phyloP scores from a whole-genome alignment of 2,888 invertebrate genomes.

The Anorthoa munda region DNA sequence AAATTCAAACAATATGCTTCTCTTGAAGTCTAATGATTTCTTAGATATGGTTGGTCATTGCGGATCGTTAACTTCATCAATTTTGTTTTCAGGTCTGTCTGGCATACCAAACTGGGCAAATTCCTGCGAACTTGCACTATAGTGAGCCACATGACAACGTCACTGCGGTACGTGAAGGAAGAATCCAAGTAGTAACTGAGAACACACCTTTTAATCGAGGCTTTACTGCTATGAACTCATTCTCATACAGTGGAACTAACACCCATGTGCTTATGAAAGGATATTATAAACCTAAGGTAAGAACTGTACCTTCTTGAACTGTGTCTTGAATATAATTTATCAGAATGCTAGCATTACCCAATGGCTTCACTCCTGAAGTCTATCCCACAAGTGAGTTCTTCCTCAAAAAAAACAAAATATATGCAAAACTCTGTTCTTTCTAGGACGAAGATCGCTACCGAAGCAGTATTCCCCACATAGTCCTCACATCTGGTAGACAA shows the following conservation, averaged over 20 bases:
- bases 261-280: conserved; percentile 64
- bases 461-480: conserved; percentile 83
- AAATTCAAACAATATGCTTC: too few species aligned
- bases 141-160: conserved; percentile 69
- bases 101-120: conserved; percentile 73
- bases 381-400: too few species aligned
- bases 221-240: conserved; percentile 74
- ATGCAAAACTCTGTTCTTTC: not conserved
- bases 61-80: not conserved
- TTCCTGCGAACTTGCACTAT: conserved; percentile 77
- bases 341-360: too few species aligned
- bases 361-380: too few species aligned
- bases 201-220: conserved; percentile 70
- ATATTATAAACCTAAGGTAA: conserved; percentile 61
- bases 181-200: conserved; percentile 72
- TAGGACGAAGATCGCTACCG: conserved; percentile 72
- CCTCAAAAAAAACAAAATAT: too few species aligned
- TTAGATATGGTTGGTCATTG: too few species aligned
- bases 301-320: too few species aligned
- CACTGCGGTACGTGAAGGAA: conserved; percentile 68
- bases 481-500: conserved; percentile 90
- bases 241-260: conserved; percentile 49
- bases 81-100: conserved; percentile 72
- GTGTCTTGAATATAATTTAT: too few species aligned
- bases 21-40: too few species aligned